phyloP scores from a whole-genome alignment of 1,140 invertebrate genomes.

The Eueides isabella region DNA sequence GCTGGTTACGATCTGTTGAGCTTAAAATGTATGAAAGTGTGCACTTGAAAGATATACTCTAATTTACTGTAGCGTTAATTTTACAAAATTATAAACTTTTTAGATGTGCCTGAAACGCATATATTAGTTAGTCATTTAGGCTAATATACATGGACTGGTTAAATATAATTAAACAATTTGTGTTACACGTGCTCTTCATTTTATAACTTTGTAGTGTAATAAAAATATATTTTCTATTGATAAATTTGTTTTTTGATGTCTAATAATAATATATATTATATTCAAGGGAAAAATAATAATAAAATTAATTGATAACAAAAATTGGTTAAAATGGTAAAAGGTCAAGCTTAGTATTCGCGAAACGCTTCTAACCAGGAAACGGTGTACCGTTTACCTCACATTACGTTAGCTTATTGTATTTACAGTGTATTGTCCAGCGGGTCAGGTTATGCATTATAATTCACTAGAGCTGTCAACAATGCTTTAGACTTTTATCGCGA shows the following conservation, averaged over 20 bases:
- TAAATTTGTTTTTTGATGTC: neutral
- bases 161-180: neutral
- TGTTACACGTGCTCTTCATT: neutral
- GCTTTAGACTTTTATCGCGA: constrained; percentile 9
- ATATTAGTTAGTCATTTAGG: neutral
- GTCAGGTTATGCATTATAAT: constrained; percentile 61
- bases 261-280: neutral
- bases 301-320: neutral
- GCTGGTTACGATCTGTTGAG: constrained; percentile 15
- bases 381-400: constrained; percentile 67
- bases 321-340: neutral
- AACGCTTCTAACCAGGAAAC: constrained; percentile 57
- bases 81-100: neutral
- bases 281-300: neutral
- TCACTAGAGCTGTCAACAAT: constrained; percentile 30
- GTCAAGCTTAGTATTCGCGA: constrained; percentile 60
- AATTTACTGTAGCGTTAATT: neutral
- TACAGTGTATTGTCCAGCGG: constrained; percentile 59
- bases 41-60: constrained; percentile 2
- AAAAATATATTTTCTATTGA: neutral
- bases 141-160: neutral
- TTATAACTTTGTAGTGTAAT: no score
- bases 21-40: constrained; percentile 44
- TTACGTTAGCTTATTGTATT: constrained; percentile 71
- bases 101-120: neutral